A percentile compares a stretch with the other conserved stretches of the same genome.
phyloP scores from a whole-genome alignment of 2,113 vertebrate species.

The Turnix velox region DNA sequence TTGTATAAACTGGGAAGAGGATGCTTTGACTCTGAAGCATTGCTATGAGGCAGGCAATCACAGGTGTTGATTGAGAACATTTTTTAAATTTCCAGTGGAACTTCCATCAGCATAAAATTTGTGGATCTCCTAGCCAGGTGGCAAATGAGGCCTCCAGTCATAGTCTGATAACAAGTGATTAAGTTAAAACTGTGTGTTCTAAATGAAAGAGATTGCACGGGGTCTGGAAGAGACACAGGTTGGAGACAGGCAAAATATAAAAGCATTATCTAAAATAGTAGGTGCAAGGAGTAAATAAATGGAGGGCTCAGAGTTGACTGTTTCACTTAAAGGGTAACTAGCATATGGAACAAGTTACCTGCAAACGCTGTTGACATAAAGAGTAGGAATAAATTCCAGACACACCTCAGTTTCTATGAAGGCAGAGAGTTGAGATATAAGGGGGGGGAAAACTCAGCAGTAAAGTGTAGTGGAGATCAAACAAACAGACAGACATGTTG shows the following conservation, averaged over 20 bases:
- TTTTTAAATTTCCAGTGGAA: not conserved
- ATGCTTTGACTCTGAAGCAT: not conserved
- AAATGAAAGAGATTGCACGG: not conserved
- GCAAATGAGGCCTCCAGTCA: not conserved
- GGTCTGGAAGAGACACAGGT: not conserved
- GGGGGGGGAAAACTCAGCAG: not conserved
- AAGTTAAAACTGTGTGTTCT: not conserved
- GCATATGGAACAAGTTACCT: slow-evolving; percentile 46
- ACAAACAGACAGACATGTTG: not conserved
- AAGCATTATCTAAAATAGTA: slow-evolving; percentile 1
- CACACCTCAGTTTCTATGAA: not conserved
- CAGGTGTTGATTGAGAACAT: not conserved
- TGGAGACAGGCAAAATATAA: not conserved
- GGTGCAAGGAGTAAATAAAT: not conserved
- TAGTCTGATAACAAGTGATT: not conserved
- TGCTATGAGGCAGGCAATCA: not conserved
- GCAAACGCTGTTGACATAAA: not conserved
- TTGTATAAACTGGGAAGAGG: not conserved
- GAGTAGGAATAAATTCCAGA: slow-evolving; percentile 43
- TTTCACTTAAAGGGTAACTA: not conserved
- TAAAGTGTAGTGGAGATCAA: slow-evolving; percentile 28
- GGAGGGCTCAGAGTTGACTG: not conserved
- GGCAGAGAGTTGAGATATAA: not conserved
- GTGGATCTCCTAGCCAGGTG: not conserved
- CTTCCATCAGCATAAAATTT: not conserved